Conservation (phyloP, 2,888 invertebrate species). For the Epirrhoe tristata region DNA sequence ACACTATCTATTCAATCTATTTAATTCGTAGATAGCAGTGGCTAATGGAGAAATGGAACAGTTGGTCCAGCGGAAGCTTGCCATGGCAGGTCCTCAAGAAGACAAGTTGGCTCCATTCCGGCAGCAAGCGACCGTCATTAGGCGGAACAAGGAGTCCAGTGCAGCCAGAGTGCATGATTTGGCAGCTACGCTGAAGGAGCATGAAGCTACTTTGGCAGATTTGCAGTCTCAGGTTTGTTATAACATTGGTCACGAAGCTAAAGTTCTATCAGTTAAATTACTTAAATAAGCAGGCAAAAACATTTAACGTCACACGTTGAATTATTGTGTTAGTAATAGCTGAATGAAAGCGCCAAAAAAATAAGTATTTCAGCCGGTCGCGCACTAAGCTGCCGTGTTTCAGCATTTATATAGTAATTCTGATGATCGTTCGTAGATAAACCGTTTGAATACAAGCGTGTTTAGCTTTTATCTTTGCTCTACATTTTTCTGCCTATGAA, state of each 20-base stretch:
- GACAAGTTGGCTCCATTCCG: slow-evolving; percentile 94
- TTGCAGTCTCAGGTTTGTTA: slow-evolving; percentile 75
- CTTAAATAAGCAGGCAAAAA: too few relatives aligned
- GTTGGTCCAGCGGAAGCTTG: slow-evolving; percentile 89
- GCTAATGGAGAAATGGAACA: slow-evolving; percentile 88
- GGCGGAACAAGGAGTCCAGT: slow-evolving; percentile 91
- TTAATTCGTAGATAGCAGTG: slow-evolving; percentile 66
- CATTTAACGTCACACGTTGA: too few relatives aligned
- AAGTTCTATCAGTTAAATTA: too few relatives aligned
- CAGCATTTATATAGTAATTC: not conserved
- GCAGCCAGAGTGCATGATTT: slow-evolving; percentile 89
- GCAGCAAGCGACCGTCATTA: slow-evolving; percentile 93
- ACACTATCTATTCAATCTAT: too few relatives aligned
- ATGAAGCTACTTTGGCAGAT: slow-evolving; percentile 87
- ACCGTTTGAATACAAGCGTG: not conserved
- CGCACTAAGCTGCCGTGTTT: not conserved
- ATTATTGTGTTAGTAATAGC: too few relatives aligned
- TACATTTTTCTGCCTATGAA: not conserved
- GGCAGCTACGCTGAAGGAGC: slow-evolving; percentile 85
- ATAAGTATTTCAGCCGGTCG: too few relatives aligned
- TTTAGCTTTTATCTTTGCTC: slow-evolving; percentile 3
- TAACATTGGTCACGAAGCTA: not conserved
- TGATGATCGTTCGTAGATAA: not conserved
- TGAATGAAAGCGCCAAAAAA: too few relatives aligned
- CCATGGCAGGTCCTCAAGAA: slow-evolving; percentile 86